Base-by-base conservation (phyloP, 2,797 vertebrate genomes). In the Trachurus trachurus region DNA sequence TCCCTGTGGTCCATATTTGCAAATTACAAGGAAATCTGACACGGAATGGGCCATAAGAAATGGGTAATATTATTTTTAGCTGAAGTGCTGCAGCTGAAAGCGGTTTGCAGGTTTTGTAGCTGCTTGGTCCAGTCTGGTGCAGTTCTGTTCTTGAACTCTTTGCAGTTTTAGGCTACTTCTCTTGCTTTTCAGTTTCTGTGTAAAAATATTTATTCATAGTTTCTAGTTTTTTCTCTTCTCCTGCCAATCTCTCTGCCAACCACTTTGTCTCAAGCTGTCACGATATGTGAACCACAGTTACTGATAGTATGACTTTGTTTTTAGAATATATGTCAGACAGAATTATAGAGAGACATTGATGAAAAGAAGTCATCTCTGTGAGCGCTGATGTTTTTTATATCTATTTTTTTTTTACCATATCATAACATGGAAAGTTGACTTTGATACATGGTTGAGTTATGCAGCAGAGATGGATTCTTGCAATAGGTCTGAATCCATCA, bases 1-100 rank as follows among this genome's bases (percentile, higher is more conserved):
- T 81, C 80, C 87, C 87, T 72, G 6, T 80, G 84, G 81, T 73
- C 52, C 40, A 70, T 65, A 74, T 90, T 82, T 79, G 77, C 79
- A 87, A 88, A 91, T 84, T 77, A 78, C 64, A 66, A 76, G 65
- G 65, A 57, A 74, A 76, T 87, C 50, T 85, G 89, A 83, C 85
- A 76, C 9, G 0, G 64, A 86, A 77, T 71, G 68, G 71, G 71
- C 54, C 66, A 39, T 66, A 65, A 80, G 73, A 72, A 79, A 73
- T 76, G 71, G 69, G 68, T 4, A 50, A 66, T 17, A 56, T 76
- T 87, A 61, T 66, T 77, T 78, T 86, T 70, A 67, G 68, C 64
- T 50, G 10, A 63, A 74, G 63, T 53, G 66, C n/a, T 52, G 65
- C 1, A 9, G 78, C 66, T 63, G 12, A 57, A 49, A 49, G 74